A percentile compares a stretch with the other conserved stretches of the same genome.
Evolutionary conservation across 2,113 vertebrate species (phyloP).

Genomic region (Saiga tatarica): DNA sequence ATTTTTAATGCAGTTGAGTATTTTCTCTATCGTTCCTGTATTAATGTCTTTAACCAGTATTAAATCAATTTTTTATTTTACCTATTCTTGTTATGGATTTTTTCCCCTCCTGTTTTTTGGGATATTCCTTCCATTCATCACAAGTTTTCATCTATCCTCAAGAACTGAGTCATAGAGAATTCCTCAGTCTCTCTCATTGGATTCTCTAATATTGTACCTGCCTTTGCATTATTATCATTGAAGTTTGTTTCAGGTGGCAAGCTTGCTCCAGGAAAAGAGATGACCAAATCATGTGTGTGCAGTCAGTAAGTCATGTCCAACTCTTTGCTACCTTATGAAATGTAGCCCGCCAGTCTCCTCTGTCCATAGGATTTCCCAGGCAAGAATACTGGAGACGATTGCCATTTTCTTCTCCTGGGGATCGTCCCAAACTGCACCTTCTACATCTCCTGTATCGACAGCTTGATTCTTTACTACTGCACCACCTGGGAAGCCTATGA

Average conservation of each 20-base stretch:
- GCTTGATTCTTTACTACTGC: not conserved
- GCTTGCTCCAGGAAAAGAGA: not conserved
- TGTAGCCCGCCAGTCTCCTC: not conserved
- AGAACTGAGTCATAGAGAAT: not conserved
- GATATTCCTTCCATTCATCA: not conserved
- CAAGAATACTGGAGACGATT: not conserved
- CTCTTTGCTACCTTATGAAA: not conserved
- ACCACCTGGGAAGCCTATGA: not conserved
- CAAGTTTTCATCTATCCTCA: not conserved
- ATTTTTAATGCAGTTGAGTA: not conserved
- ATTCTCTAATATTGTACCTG: not conserved
- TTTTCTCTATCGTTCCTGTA: not conserved
- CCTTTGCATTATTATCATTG: not conserved
- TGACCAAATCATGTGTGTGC: not conserved
- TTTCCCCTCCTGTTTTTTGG: not conserved
- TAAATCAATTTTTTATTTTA: not conserved
- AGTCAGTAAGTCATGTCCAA: not conserved
- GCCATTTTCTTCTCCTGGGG: not conserved
- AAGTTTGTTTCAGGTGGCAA: not conserved
- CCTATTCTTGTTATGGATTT: not conserved
- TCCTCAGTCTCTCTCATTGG: not conserved
- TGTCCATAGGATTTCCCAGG: not conserved
- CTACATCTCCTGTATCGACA: not conserved
- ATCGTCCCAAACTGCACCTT: not conserved
- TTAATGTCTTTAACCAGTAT: not conserved